Conservation (phyloP, 2,113 vertebrate genomes). For the Azemiops feae region DNA sequence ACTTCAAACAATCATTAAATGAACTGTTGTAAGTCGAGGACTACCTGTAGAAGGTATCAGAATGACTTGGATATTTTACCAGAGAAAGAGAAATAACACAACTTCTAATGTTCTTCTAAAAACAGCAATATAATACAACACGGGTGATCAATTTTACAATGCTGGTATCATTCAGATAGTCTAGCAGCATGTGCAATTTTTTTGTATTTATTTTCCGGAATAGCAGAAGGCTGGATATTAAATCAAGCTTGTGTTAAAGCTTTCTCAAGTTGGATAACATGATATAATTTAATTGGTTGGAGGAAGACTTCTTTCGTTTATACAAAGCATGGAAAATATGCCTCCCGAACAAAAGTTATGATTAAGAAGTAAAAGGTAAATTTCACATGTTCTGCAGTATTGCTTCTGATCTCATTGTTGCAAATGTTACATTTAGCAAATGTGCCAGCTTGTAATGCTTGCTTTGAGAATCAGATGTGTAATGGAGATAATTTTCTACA, state of each 20-base stretch:
- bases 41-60: neutral
- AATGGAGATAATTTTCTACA: neutral
- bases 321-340: neutral
- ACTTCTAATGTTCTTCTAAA: neutral
- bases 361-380: neutral
- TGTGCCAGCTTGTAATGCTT: slow-evolving; percentile 6
- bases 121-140: neutral
- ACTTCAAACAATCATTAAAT: neutral
- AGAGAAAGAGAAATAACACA: neutral
- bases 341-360: neutral
- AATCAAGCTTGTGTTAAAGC: neutral
- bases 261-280: neutral
- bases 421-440: slow-evolving; percentile 27
- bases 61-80: neutral
- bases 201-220: neutral
- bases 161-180: neutral
- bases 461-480: neutral
- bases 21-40: neutral
- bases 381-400: neutral
- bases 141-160: neutral
- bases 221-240: neutral
- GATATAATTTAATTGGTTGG: neutral
- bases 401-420: neutral
- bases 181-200: neutral
- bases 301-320: neutral